Percentiles rank a stretch among this genome's conserved stretches.
These are phyloP conservation scores for Erethizon dorsatum DNA, from an alignment of 2,797 vertebrate species.

Conservation along the genomic window DNA sequence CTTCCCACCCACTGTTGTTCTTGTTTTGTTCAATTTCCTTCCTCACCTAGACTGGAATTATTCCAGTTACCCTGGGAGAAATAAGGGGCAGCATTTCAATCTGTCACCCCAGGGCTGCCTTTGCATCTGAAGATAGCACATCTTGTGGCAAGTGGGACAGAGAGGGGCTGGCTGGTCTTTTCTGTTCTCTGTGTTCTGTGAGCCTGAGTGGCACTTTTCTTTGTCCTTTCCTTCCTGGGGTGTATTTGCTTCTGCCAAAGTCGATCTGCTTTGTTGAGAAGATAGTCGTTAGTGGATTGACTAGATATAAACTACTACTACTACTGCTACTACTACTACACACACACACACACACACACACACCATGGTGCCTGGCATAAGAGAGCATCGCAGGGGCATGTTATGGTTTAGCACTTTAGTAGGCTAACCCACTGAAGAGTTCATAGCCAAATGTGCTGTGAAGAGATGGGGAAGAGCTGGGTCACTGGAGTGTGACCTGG, in stretches of 20 bases:
- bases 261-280: neutral
- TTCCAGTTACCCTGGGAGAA: neutral
- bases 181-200: neutral
- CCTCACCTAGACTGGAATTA: neutral
- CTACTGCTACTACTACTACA: neutral
- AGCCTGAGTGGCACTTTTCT: neutral
- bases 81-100: neutral
- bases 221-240: neutral
- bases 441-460: neutral
- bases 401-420: neutral
- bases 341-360: neutral
- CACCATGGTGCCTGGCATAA: neutral
- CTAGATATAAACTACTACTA: neutral
- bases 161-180: neutral
- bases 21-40: conserved; percentile 14
- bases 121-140: neutral
- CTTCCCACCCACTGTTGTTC: neutral
- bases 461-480: neutral
- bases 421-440: neutral
- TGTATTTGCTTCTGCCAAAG: neutral
- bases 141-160: neutral
- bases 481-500: neutral
- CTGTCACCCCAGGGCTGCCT: neutral
- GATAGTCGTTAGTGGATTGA: neutral
- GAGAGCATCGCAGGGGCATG: neutral